phyloP scores from a whole-genome alignment of 1,140 invertebrate species.

The Helicorthomorpha holstii region DNA sequence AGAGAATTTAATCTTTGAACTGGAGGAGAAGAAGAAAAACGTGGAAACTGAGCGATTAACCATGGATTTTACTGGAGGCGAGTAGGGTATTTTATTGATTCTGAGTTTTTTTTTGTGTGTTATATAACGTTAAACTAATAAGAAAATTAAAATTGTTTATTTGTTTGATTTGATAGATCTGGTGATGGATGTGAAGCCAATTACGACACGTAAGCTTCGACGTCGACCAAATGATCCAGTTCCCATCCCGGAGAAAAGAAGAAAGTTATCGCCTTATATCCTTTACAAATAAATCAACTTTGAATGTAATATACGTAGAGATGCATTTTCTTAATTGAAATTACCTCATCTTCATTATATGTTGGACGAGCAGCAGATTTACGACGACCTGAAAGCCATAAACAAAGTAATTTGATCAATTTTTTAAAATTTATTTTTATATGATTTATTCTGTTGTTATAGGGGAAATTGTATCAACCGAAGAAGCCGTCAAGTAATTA shows the following conservation, averaged over 20 bases:
- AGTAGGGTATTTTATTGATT: too few species aligned
- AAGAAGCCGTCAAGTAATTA: neutral
- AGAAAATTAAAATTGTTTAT: neutral
- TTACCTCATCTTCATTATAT: conserved; percentile 63
- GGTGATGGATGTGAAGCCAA: conserved; percentile 37
- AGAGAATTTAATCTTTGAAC: conserved; percentile 73
- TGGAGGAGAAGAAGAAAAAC: conserved; percentile 77
- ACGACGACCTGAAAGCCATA: conserved; percentile 70
- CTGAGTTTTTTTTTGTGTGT: too few species aligned
- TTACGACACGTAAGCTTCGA: conserved; percentile 66
- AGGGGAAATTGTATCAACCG: neutral
- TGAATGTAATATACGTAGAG: neutral
- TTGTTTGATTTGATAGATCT: conserved; percentile 11
- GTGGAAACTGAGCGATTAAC: conserved; percentile 73
- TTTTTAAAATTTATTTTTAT: neutral
- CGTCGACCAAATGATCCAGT: conserved; percentile 83
- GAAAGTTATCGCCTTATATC: conserved; percentile 43
- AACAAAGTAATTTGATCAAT: conserved; percentile 35
- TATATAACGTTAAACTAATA: neutral
- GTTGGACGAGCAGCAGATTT: conserved; percentile 75
- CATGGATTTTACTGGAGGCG: conserved; percentile 73
- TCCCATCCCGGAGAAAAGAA: conserved; percentile 44
- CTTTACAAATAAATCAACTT: conserved; percentile 14
- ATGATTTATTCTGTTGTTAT: neutral
- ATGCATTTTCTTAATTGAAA: conserved; percentile 5